phyloP scores from a whole-genome alignment of 2,797 vertebrate genomes.

The Lacerta viridis region DNA sequence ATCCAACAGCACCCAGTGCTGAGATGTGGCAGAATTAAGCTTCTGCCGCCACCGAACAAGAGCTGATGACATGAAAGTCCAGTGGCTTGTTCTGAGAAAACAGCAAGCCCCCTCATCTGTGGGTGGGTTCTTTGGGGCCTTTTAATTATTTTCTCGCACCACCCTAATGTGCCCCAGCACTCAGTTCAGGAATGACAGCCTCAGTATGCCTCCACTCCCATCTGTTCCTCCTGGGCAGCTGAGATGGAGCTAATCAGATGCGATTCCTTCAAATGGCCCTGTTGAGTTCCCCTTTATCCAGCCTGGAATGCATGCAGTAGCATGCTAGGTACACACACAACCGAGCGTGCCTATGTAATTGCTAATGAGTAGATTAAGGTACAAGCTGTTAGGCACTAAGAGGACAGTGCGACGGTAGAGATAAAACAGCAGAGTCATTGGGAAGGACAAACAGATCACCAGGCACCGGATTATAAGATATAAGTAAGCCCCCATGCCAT shows the following conservation, averaged over 20 bases:
- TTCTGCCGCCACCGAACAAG: no score
- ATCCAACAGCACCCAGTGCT: neutral
- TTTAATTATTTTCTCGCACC: slow-evolving; percentile 2
- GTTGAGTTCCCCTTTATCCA: slow-evolving; percentile 35
- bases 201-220: neutral
- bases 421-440: neutral
- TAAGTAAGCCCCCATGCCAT: neutral
- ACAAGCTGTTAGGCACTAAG: slow-evolving; percentile 30
- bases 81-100: neutral
- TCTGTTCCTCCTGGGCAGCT: slow-evolving; percentile 41
- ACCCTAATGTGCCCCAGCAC: neutral
- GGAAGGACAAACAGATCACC: fast-evolving
- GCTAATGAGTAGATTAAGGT: slow-evolving; percentile 42
- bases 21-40: neutral
- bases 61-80: no score
- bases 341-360: neutral
- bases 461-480: neutral
- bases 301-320: slow-evolving; percentile 27
- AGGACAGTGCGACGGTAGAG: neutral
- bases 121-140: neutral
- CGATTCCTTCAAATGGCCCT: slow-evolving; percentile 16
- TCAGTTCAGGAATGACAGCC: neutral
- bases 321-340: slow-evolving; percentile 6
- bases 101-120: no score
- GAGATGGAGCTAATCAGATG: slow-evolving; percentile 32